A percentile compares a stretch with the other conserved stretches of the same genome.
phyloP scores from a whole-genome alignment of 2,888 invertebrate genomes.

The Ashinkailepas kermadecensis region DNA sequence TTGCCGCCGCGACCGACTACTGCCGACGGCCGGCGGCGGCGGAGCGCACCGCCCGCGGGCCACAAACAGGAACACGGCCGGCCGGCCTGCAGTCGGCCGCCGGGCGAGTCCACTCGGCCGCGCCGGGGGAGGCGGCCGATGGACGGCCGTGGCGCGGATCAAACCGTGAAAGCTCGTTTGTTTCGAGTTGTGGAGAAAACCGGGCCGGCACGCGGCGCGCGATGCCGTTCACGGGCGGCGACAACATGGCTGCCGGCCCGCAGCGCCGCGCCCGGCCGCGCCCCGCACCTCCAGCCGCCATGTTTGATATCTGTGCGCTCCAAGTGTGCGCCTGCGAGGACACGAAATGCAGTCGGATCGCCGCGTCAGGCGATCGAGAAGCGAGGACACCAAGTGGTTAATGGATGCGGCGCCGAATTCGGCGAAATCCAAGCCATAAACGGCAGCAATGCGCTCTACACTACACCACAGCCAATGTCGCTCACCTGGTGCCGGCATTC shows the following conservation, averaged over 20 bases:
- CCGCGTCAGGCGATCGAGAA: too few species aligned
- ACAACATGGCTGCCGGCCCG: neutral
- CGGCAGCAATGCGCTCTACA: too few species aligned
- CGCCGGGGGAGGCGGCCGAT: neutral
- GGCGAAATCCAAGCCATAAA: too few species aligned
- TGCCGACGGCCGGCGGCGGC: neutral
- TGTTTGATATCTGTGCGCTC: too few species aligned
- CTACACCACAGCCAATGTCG: too few species aligned
- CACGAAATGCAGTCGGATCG: too few species aligned
- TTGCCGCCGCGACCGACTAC: neutral
- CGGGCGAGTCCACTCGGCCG: neutral
- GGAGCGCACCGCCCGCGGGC: neutral
- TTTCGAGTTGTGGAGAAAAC: conserved; percentile 11
- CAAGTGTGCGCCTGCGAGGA: too few species aligned
- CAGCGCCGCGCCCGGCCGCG: neutral
- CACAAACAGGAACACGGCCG: neutral
- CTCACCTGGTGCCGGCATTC: conserved; percentile 4
- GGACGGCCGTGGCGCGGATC: too few species aligned
- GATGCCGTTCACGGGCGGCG: neutral
- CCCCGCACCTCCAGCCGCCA: neutral
- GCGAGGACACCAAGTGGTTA: too few species aligned
- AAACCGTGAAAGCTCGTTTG: conserved; percentile 13
- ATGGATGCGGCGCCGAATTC: too few species aligned
- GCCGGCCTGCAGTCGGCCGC: neutral
- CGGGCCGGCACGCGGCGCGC: neutral